phyloP scores from a whole-genome alignment of 2,113 vertebrate species.

The Pollimyrus isidori region DNA sequence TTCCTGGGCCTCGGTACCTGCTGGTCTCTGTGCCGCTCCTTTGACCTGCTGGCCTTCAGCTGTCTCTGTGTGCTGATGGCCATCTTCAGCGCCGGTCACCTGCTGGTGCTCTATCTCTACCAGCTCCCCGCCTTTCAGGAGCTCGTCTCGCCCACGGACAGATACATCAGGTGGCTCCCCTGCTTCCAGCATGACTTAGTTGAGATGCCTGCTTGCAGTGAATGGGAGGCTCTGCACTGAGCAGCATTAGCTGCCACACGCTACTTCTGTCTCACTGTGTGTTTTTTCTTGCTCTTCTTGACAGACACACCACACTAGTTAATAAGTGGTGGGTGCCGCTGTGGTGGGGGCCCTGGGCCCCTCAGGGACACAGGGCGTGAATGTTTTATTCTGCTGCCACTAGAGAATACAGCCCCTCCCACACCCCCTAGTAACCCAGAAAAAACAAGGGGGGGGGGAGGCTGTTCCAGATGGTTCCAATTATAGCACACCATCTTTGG shows the following conservation, averaged over 20 bases:
- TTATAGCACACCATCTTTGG: neutral
- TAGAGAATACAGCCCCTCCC: neutral
- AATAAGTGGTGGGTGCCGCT: neutral
- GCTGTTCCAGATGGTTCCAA: slow-evolving; percentile 6
- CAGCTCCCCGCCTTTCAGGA: slow-evolving; percentile 97
- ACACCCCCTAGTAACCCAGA: neutral
- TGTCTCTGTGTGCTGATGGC: slow-evolving; percentile 95
- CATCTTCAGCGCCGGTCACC: slow-evolving; percentile 91
- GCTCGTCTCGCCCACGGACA: slow-evolving; percentile 69
- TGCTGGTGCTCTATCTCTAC: slow-evolving; percentile 91
- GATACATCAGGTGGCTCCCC: slow-evolving; percentile 70
- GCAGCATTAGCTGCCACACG: neutral
- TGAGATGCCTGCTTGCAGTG: neutral
- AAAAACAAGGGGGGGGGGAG: neutral
- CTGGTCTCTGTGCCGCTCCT: slow-evolving; percentile 89
- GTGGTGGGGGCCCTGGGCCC: neutral
- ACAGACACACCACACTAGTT: neutral
- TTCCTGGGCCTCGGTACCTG: slow-evolving; percentile 94
- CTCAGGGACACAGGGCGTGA: neutral
- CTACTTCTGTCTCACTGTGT: neutral
- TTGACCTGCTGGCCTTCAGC: slow-evolving; percentile 93
- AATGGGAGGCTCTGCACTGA: neutral
- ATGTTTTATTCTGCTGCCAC: neutral
- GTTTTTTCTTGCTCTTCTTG: neutral
- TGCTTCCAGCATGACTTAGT: neutral